These are phyloP conservation scores for Cebidichthys violaceus DNA, from an alignment of 2,113 vertebrate species.

Conservation along the genomic window DNA sequence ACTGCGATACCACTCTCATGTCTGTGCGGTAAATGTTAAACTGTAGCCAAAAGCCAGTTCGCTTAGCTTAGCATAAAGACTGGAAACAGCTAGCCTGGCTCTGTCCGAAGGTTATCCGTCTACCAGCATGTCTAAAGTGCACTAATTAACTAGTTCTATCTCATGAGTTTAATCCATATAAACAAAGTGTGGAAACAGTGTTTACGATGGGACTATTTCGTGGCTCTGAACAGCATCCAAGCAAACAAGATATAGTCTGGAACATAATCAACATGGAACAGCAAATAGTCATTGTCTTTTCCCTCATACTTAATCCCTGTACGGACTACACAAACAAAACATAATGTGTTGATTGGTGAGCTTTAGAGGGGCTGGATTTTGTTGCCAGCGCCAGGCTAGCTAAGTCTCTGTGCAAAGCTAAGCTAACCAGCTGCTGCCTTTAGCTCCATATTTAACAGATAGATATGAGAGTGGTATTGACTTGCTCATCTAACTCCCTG, in stretches of 20 bases:
- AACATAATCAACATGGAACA: background rate
- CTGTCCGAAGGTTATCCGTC: background rate
- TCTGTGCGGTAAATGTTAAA: background rate
- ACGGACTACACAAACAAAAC: background rate
- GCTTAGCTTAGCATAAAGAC: slow-evolving; percentile 14
- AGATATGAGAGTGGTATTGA: background rate
- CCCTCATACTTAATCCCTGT: background rate
- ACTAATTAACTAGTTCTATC: background rate
- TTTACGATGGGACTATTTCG: background rate
- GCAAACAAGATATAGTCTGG: background rate
- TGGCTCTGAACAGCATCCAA: background rate
- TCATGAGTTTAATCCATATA: background rate
- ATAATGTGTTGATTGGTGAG: background rate
- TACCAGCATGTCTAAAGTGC: background rate
- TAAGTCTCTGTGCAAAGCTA: slow-evolving; percentile 8
- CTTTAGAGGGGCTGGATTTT: background rate
- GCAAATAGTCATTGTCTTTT: background rate
- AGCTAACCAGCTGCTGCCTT: background rate
- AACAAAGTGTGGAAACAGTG: background rate
- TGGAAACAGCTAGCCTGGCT: background rate
- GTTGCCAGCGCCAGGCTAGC: background rate
- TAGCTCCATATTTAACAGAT: background rate
- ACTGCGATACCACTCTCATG: background rate
- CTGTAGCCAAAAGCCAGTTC: too few species aligned
- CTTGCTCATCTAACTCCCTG: background rate